Conservation (phyloP, 2,113 vertebrate species). For the cattle (Bos taurus) region DNA sequence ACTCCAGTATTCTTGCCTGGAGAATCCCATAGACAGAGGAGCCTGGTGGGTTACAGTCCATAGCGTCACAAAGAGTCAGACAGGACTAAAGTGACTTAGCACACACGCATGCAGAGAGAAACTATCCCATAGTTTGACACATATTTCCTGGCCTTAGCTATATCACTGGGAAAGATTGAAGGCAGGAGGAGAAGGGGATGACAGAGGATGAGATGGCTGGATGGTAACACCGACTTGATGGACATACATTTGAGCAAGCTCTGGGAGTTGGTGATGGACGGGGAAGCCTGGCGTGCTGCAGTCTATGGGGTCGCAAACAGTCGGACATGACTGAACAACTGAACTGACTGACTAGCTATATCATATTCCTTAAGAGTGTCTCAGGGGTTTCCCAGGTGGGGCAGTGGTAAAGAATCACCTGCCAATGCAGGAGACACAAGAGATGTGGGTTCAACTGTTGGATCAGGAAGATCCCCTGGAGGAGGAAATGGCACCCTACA, state of each 20-base stretch:
- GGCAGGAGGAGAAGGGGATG: background rate
- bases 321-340: background rate
- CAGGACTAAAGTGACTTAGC: background rate
- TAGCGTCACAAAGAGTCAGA: background rate
- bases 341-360: background rate
- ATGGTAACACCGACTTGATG: background rate
- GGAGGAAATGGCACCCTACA: background rate
- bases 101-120: background rate
- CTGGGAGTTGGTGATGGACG: background rate
- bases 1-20: background rate
- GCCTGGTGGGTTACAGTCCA: background rate
- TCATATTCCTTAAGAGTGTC: background rate
- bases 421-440: background rate
- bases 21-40: background rate
- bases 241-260: background rate
- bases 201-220: background rate
- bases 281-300: background rate
- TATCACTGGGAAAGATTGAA: background rate
- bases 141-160: background rate
- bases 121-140: background rate
- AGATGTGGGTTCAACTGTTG: background rate
- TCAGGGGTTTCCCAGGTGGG: background rate
- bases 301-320: background rate
- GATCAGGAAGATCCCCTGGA: background rate
- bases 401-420: background rate